phyloP scores from a whole-genome alignment of 2,888 invertebrate genomes.

The Galerucella pusilla region DNA sequence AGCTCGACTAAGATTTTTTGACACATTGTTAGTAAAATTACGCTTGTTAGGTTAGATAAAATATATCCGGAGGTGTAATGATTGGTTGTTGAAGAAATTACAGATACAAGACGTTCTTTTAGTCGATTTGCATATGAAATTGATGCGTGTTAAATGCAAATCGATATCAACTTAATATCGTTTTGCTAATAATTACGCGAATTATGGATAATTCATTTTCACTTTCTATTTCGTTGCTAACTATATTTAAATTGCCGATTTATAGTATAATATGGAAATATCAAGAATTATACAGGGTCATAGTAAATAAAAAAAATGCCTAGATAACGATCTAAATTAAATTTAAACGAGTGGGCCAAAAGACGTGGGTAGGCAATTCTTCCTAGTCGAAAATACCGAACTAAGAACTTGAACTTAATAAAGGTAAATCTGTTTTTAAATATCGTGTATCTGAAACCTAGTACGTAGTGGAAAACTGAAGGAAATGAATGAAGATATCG shows the following conservation, averaged over 20 bases:
- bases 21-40: no score
- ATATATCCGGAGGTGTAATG: background rate
- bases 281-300: no score
- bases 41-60: no score
- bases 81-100: background rate
- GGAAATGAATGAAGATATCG: conserved; percentile 25
- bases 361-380: background rate
- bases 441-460: background rate
- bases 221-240: background rate
- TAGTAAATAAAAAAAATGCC: no score
- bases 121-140: background rate
- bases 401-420: conserved; percentile 19
- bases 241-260: no score
- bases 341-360: background rate
- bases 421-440: conserved; percentile 15
- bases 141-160: background rate
- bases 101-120: background rate
- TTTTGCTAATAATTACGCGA: background rate
- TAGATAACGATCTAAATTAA: background rate
- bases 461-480: background rate
- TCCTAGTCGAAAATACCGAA: background rate
- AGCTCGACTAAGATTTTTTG: no score
- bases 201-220: background rate
- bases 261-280: no score
- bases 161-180: background rate